Base-by-base conservation (phyloP, 2,113 vertebrate genomes). In the Peromyscus maniculatus region DNA sequence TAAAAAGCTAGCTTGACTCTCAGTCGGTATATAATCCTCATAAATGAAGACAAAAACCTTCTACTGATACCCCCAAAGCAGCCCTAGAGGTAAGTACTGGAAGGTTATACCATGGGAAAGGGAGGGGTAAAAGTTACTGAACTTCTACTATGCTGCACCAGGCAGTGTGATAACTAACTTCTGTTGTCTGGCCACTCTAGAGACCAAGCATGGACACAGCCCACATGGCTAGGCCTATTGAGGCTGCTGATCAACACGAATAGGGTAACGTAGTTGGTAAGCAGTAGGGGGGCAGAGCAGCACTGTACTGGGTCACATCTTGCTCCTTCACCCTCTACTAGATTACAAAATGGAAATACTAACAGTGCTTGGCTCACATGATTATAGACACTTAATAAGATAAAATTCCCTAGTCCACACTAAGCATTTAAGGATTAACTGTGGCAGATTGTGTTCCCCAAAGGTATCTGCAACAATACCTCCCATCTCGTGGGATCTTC, bases 311-410 rank as follows among this genome's bases (percentile, higher is more conserved):
- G 16, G 22, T 66, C 43, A 84, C 39, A 75, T 52, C 75, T 59
- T 91, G 57, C 1, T 91, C 79, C 52, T 28, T 33, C 3, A 49
- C 33, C 87, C 89, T 26, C 46, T 69, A 77, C 31, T 31, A 80
- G 49, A 80, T n/a, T 88, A 28, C n/a, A 94, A 91, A 96, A 55
- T 79, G 26, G 36, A 49, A 93, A 43, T 91, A 72, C 36, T 62
- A 80, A 74, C 36, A 86, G n/a, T 59, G 77, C 21, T n/a, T 91
- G 66, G 36, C 33, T 94, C 52, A 39, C 39, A 28, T 52, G 33
- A 10, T 36, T 64, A 74, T 89, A 28, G 71, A 94, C 64, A 92
- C 69, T 24, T 77, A 84, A 84, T 69, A 59, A 89, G 93, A 64
- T 83, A 64, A 78, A 92, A 28, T 59, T 24, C 22, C 78, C 82